A percentile compares a stretch with the other conserved stretches of the same genome.
These are phyloP conservation scores for Empis livida DNA, from an alignment of 2,888 invertebrate species.

Conservation along the genomic window DNA sequence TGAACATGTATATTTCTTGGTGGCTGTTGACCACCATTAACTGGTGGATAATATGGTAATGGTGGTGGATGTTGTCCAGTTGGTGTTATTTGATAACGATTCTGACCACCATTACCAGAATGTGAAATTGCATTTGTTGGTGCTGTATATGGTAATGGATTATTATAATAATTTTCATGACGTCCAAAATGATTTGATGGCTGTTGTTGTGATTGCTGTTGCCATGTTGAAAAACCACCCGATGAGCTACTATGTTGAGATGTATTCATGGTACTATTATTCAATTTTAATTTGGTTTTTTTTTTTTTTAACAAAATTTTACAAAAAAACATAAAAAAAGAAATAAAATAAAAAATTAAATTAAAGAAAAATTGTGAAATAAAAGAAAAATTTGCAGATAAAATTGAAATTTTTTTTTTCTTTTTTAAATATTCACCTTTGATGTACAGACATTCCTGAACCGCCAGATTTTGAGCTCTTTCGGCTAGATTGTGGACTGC, in stretches of 20 bases:
- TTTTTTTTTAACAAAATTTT: neutral
- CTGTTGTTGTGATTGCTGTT: slow-evolving; percentile 5
- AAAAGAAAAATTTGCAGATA: neutral
- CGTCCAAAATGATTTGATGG: too few species aligned
- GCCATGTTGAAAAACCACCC: slow-evolving; percentile 36
- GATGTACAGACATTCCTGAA: slow-evolving; percentile 34
- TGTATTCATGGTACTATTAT: neutral
- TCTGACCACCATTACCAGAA: slow-evolving; percentile 20
- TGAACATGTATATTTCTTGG: slow-evolving; percentile 34
- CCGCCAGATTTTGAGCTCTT: slow-evolving; percentile 35
- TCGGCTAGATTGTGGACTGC: slow-evolving; percentile 33
- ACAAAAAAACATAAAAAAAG: neutral
- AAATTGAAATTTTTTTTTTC: neutral
- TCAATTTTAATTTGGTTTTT: neutral
- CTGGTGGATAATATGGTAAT: slow-evolving; percentile 29
- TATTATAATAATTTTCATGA: slow-evolving; percentile 31
- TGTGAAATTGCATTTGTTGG: slow-evolving; percentile 3
- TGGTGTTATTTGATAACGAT: slow-evolving; percentile 35
- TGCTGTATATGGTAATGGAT: slow-evolving; percentile 27
- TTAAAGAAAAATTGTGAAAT: neutral
- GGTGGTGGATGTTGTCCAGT: slow-evolving; percentile 34
- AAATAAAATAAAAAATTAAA: slow-evolving; percentile 7
- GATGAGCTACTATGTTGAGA: slow-evolving; percentile 27
- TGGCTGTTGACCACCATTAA: slow-evolving; percentile 17
- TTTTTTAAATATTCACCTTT: slow-evolving; percentile 20